Conservation (phyloP, 1,140 invertebrate species). For the Pachypeltis micranthus region DNA sequence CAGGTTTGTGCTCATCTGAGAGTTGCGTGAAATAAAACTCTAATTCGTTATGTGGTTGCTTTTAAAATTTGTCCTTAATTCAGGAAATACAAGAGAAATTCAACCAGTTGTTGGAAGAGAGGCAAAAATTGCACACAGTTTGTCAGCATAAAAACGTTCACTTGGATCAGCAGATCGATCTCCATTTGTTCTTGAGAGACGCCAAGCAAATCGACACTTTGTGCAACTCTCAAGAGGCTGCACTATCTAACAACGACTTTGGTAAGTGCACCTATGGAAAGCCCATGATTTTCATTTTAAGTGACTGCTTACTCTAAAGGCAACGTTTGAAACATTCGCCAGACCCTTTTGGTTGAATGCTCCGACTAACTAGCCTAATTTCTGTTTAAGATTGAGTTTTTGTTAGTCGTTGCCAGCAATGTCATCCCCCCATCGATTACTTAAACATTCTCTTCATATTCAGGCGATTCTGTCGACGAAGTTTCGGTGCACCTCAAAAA, state of each 20-base stretch:
- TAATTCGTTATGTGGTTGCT: not conserved
- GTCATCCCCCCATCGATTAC: too few species aligned
- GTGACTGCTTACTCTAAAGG: too few species aligned
- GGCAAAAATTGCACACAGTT: slow-evolving; percentile 62
- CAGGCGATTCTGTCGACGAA: slow-evolving; percentile 62
- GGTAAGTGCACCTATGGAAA: too few species aligned
- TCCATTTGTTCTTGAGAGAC: slow-evolving; percentile 89
- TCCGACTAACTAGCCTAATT: not conserved
- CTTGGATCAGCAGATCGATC: slow-evolving; percentile 85
- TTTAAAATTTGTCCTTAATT: too few species aligned
- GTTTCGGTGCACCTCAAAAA: slow-evolving; percentile 77
- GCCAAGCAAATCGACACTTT: slow-evolving; percentile 85
- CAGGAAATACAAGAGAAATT: slow-evolving; percentile 71
- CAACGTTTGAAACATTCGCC: not conserved
- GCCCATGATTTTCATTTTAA: too few species aligned
- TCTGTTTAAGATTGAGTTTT: too few species aligned
- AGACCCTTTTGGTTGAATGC: not conserved
- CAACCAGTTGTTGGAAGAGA: slow-evolving; percentile 59
- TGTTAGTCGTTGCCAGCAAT: too few species aligned
- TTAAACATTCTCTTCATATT: slow-evolving; percentile 3
- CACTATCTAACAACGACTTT: slow-evolving; percentile 45
- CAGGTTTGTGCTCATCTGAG: slow-evolving; percentile 30
- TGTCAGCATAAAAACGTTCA: slow-evolving; percentile 85
- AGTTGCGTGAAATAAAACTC: not conserved
- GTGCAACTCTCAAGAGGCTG: slow-evolving; percentile 76